Conservation (phyloP, 1,140 invertebrate genomes). For the Atta cephalotes region DNA sequence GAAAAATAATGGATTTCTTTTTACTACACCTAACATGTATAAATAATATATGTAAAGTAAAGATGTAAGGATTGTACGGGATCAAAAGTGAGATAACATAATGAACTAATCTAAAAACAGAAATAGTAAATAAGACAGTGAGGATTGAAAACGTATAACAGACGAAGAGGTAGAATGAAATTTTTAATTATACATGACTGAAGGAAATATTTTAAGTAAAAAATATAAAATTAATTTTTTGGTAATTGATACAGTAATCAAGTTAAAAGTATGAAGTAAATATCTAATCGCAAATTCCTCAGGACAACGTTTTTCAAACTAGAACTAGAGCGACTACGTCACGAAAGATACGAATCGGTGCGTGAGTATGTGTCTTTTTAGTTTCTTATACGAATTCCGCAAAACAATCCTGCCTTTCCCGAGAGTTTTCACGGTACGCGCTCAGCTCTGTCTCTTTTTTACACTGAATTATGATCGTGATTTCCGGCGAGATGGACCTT, state of each 20-base stretch:
- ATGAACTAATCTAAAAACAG: too few species aligned
- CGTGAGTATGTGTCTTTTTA: conserved; percentile 41
- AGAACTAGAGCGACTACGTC: not conserved
- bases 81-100: too few species aligned
- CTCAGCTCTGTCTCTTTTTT: conserved; percentile 14
- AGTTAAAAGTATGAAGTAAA: not conserved
- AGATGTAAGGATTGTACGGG: too few species aligned
- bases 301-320: not conserved
- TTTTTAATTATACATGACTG: too few species aligned
- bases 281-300: not conserved
- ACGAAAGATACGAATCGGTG: conserved; percentile 44
- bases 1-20: too few species aligned
- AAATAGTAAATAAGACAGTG: too few species aligned
- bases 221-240: not conserved
- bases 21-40: too few species aligned
- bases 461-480: conserved; percentile 79
- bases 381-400: conserved; percentile 63
- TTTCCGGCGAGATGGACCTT: conserved; percentile 83
- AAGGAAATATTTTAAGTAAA: too few species aligned
- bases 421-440: conserved; percentile 26
- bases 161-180: too few species aligned
- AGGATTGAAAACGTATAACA: too few species aligned
- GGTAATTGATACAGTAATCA: not conserved
- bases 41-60: too few species aligned
- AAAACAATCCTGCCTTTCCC: conserved; percentile 9